phyloP scores from a whole-genome alignment of 2,888 invertebrate species.

The Lacanobia oleracea region DNA sequence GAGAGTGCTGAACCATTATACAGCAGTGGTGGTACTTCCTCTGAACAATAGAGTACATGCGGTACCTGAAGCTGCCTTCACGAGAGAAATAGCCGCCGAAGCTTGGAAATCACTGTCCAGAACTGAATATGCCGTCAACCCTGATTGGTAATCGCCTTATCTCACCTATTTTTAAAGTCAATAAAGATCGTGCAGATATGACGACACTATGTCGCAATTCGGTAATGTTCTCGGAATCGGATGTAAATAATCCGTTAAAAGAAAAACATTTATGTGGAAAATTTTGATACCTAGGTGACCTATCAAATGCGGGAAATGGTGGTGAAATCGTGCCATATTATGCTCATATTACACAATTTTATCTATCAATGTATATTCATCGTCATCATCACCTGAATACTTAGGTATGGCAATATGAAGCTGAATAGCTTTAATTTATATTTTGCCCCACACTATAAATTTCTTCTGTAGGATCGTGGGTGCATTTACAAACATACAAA shows the following conservation, averaged over 20 bases:
- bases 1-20: slow-evolving; percentile 84
- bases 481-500: no score
- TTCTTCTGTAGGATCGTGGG: no score
- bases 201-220: slow-evolving; percentile 2
- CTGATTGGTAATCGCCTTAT: slow-evolving; percentile 80
- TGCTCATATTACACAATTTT: background rate
- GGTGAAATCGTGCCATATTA: background rate
- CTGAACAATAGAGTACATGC: slow-evolving; percentile 76
- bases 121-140: slow-evolving; percentile 82
- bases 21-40: slow-evolving; percentile 81
- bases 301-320: background rate
- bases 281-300: background rate
- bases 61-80: slow-evolving; percentile 76
- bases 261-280: slow-evolving; percentile 30
- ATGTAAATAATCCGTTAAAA: slow-evolving; percentile 23
- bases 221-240: slow-evolving; percentile 36
- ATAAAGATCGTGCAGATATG: slow-evolving; percentile 43
- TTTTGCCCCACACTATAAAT: no score
- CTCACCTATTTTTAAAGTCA: slow-evolving; percentile 25
- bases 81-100: slow-evolving; percentile 78
- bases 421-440: no score
- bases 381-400: no score
- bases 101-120: slow-evolving; percentile 77
- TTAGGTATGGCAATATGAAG: no score
- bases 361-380: no score